These are phyloP conservation scores for Linurgus olivaceus DNA, from an alignment of 2,797 vertebrate genomes.

Conservation along the genomic window DNA sequence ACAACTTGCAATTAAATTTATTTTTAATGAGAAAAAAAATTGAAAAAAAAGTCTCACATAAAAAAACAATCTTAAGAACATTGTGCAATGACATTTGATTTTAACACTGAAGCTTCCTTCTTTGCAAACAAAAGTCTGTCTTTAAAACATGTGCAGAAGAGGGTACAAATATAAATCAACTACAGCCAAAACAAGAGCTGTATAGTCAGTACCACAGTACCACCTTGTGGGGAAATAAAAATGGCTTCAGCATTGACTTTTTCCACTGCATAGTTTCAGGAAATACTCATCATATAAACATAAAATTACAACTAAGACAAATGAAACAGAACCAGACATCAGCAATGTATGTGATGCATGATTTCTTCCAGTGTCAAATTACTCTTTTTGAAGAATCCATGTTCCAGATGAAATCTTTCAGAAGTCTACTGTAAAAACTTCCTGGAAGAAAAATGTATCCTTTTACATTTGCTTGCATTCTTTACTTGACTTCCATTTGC, in stretches of 20 bases:
- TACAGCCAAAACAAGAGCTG: neutral
- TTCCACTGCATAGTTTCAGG: neutral
- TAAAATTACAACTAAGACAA: conserved; percentile 4
- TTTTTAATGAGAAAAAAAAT: neutral
- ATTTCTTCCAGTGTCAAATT: neutral
- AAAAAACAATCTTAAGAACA: neutral
- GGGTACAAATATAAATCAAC: conserved; percentile 49
- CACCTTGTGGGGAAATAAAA: conserved; percentile 76
- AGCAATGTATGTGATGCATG: neutral
- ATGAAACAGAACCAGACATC: neutral
- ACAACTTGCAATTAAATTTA: neutral
- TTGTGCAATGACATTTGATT: conserved; percentile 29
- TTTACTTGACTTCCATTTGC: conserved; percentile 30
- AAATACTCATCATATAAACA: conserved; percentile 20
- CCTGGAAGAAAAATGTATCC: conserved; percentile 13
- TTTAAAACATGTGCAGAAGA: conserved; percentile 51
- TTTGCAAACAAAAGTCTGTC: conserved; percentile 59
- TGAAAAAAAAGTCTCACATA: neutral
- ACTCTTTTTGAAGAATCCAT: conserved; percentile 33
- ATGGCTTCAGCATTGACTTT: neutral
- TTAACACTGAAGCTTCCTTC: conserved; percentile 29
- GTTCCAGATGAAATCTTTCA: conserved; percentile 47
- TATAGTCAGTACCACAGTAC: conserved; percentile 73
- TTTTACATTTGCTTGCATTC: conserved; percentile 37
- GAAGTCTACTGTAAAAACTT: conserved; percentile 11